A percentile compares a stretch with the other conserved stretches of the same genome.
These are phyloP conservation scores for Tiaroga cobitis DNA, from an alignment of 2,797 vertebrate species.

Conservation along the genomic window DNA sequence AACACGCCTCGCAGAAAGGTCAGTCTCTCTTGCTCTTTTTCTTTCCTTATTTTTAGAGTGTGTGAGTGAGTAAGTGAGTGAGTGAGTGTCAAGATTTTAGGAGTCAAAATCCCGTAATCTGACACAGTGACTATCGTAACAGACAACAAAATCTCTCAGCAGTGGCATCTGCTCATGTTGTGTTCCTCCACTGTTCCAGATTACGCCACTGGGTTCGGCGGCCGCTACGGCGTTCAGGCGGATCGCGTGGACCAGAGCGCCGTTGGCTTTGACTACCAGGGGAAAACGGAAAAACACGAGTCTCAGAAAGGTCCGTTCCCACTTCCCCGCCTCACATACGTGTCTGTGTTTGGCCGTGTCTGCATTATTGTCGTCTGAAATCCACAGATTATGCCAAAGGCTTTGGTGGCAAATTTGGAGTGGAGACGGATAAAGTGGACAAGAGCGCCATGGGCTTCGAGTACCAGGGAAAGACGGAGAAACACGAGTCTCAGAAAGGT, in stretches of 20 bases:
- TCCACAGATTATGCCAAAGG: slow-evolving; percentile 90
- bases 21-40: neutral
- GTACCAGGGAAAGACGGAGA: slow-evolving; percentile 91
- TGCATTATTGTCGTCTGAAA: neutral
- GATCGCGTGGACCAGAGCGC: slow-evolving; percentile 89
- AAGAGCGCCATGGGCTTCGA: slow-evolving; percentile 91
- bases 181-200: slow-evolving; percentile 72
- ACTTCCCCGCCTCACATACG: neutral
- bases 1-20: slow-evolving; percentile 98
- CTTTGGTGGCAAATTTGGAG: slow-evolving; percentile 93
- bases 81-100: too few species aligned
- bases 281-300: slow-evolving; percentile 89
- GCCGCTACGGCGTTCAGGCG: slow-evolving; percentile 86
- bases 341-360: neutral
- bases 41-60: too few species aligned
- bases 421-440: slow-evolving; percentile 89
- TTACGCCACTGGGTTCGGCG: slow-evolving; percentile 91
- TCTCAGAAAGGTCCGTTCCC: slow-evolving; percentile 87
- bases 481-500: slow-evolving; percentile 86
- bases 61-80: too few species aligned
- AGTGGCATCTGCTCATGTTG: slow-evolving; percentile 29
- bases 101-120: too few species aligned
- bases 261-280: slow-evolving; percentile 91
- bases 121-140: too few species aligned
- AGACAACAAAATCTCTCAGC: neutral